These are phyloP conservation scores for Aphelocoma californica DNA, from an alignment of 2,797 vertebrate species.

Conservation along the genomic window DNA sequence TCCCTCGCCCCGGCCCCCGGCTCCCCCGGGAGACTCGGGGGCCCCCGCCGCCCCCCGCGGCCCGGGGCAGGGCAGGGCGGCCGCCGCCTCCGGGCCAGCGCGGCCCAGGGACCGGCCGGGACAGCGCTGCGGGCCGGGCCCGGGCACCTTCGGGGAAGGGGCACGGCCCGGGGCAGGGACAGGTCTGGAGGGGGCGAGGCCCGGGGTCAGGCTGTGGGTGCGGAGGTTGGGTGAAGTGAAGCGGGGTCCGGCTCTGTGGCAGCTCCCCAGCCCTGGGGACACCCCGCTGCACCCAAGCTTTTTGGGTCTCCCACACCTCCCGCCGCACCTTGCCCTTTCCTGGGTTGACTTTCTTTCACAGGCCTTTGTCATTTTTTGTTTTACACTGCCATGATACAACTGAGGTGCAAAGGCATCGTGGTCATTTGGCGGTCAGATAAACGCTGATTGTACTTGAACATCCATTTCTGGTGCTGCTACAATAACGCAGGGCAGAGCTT, in stretches of 20 bases:
- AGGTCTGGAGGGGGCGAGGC: not conserved
- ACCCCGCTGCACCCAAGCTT: not conserved
- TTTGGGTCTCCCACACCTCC: not conserved
- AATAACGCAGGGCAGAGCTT: not conserved
- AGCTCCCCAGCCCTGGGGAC: not conserved
- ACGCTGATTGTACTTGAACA: not conserved
- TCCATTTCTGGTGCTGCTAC: not conserved
- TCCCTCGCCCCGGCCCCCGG: not conserved
- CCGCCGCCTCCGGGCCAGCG: not conserved
- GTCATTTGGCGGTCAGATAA: not conserved
- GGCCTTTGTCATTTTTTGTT: slow-evolving; percentile 31
- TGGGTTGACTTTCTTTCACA: not conserved
- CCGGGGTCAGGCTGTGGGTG: not conserved
- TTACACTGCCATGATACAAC: not conserved
- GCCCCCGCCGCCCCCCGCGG: not conserved
- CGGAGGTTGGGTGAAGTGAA: not conserved
- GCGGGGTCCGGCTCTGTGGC: not conserved
- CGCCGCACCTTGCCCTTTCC: not conserved
- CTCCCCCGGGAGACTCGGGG: not conserved
- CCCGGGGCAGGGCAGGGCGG: not conserved
- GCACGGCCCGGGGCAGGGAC: not conserved
- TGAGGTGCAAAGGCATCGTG: slow-evolving; percentile 7
- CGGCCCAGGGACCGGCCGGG: not conserved
- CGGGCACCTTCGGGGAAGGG: not conserved
- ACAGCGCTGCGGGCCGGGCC: not conserved